Base-by-base conservation (phyloP, 2,113 vertebrate genomes). In the Cervus canadensis region DNA sequence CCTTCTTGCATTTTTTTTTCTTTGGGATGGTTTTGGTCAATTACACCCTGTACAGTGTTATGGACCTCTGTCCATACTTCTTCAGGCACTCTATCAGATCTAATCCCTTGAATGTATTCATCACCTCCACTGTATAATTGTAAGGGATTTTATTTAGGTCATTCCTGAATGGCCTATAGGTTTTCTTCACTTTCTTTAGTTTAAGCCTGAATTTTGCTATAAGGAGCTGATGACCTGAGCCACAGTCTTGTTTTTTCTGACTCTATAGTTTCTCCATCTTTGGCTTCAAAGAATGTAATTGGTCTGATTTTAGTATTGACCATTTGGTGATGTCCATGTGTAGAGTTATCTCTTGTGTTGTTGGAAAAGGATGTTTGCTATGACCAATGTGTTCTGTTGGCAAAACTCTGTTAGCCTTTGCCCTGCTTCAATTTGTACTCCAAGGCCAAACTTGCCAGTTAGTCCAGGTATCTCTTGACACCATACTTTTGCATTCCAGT, bases 371-470 rank as follows among this genome's bases (percentile, higher is more conserved):
- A 17, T 54, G 52, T 54, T 54, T 54, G 52, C 52, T 71, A 36
- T 36, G n/a, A 71, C 19, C 0, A 0, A 36, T 11, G 2, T 71
- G 64, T 71, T 1, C 64, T 36, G 64, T 71, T 1, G 1, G 17
- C n/a, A 36, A 71, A 71, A 71, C 19, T 36, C n/a, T 71, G 64
- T 71, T 71, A 71, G 64, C n/a, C n/a, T 71, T 71, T 71, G 33
- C 64, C 64, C 19, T 71, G 64, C 64, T 71, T 71, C n/a, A 71
- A 21, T 36, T 71, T 71, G 64, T 71, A 36, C 9, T 36, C 33
- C n/a, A 5, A 36, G 17, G 17, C n/a, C 64, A 71, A 71, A 71
- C 64, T 71, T 71, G 64, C n/a, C n/a, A 36, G 33, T 67, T 67
- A 21, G 9, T 36, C n/a, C n/a, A 71, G 64, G 9, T 71, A 21